Percentiles rank a stretch among this genome's conserved stretches.
Conservation (phyloP, 2,797 vertebrate genomes). For the Chiloscyllium punctatum region DNA sequence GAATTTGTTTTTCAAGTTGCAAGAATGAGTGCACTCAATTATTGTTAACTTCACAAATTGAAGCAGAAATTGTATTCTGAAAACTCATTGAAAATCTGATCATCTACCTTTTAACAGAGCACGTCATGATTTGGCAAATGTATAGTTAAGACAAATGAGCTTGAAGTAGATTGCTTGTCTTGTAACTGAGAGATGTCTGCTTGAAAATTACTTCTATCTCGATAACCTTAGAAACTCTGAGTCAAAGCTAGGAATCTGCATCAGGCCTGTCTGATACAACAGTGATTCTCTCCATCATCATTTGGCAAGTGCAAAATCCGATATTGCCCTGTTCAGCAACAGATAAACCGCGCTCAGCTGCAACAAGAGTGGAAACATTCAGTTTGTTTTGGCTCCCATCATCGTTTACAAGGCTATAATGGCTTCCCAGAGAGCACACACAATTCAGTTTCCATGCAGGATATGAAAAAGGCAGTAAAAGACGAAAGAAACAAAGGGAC, state of each 20-base stretch:
- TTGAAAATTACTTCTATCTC: background rate
- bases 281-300: background rate
- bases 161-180: background rate
- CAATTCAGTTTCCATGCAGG: background rate
- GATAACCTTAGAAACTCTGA: background rate
- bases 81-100: background rate
- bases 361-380: background rate
- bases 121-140: background rate
- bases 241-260: background rate
- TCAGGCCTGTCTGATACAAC: background rate
- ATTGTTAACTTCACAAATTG: no score
- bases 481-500: background rate
- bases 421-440: background rate
- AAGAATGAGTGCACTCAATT: background rate
- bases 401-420: background rate
- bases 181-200: background rate
- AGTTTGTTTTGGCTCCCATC: background rate
- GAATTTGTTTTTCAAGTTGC: background rate
- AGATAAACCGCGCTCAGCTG: background rate
- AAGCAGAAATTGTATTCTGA: background rate
- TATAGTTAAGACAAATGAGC: background rate
- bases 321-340: background rate
- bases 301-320: background rate
- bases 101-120: background rate
- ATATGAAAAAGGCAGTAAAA: background rate